Percentiles rank a stretch among this genome's conserved stretches.
phyloP scores from a whole-genome alignment of 2,797 vertebrate genomes.

The Lindbergichthys nudifrons region DNA sequence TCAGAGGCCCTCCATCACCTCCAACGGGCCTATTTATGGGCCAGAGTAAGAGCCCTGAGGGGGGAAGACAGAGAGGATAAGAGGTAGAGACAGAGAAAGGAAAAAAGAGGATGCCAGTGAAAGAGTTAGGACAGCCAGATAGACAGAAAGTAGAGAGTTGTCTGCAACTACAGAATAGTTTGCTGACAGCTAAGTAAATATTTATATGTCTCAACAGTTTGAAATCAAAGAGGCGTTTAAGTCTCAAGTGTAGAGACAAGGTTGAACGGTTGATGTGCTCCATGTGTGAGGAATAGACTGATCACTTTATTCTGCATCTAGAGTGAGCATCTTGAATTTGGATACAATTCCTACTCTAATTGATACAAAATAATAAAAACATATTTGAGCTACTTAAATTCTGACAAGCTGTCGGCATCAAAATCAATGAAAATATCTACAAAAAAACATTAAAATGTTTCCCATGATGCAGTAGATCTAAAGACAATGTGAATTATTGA shows the following conservation, averaged over 20 bases:
- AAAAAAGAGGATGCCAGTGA: slow-evolving; percentile 33
- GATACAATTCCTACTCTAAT: slow-evolving; percentile 1
- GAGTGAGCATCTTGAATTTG: neutral
- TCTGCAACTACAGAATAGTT: slow-evolving; percentile 27
- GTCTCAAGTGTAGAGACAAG: neutral
- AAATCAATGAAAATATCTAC: neutral
- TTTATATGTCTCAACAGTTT: neutral
- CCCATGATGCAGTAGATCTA: slow-evolving; percentile 47
- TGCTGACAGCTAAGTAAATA: slow-evolving; percentile 42
- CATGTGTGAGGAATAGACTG: neutral
- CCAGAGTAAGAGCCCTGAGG: slow-evolving; percentile 54
- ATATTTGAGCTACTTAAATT: neutral
- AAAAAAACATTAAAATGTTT: slow-evolving; percentile 41
- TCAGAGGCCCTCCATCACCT: slow-evolving; percentile 73
- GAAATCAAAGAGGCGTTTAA: slow-evolving; percentile 8
- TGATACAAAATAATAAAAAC: neutral
- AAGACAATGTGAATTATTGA: slow-evolving; percentile 66
- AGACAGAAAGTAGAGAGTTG: slow-evolving; percentile 35
- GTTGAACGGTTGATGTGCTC: slow-evolving; percentile 11
- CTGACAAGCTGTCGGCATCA: neutral
- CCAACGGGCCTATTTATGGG: slow-evolving; percentile 74
- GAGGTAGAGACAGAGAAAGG: slow-evolving; percentile 17
- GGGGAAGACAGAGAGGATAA: slow-evolving; percentile 7
- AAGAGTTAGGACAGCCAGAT: slow-evolving; percentile 48
- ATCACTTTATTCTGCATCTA: neutral